Percentiles rank a stretch among this genome's conserved stretches.
Evolutionary conservation across 1,140 invertebrate species (phyloP).

Genomic region (Drosophila sp.): DNA sequence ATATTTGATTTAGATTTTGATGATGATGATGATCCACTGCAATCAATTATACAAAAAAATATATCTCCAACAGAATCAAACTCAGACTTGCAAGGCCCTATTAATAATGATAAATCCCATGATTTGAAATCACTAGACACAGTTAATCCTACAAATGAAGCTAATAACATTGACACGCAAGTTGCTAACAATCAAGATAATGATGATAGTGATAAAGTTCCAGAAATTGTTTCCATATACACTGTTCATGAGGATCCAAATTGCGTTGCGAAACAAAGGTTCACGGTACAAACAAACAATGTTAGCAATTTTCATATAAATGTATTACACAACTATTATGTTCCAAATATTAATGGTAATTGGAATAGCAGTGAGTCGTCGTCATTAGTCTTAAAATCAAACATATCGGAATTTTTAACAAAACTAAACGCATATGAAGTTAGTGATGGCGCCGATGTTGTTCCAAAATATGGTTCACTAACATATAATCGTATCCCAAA

Average conservation of each 20-base stretch:
- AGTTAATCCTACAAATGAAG: neutral
- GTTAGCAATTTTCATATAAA: constrained; percentile 78
- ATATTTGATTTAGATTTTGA: constrained; percentile 80
- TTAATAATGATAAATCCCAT: neutral
- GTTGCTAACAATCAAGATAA: constrained; percentile 6
- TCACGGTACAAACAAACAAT: constrained; percentile 68
- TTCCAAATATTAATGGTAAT: constrained; percentile 88
- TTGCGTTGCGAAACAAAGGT: constrained; percentile 75
- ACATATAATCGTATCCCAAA: constrained; percentile 71
- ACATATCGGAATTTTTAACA: constrained; percentile 16
- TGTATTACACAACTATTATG: constrained; percentile 81
- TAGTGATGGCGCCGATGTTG: constrained; percentile 71
- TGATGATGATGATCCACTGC: constrained; percentile 73
- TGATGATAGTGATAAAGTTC: constrained; percentile 9
- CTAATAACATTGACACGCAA: neutral
- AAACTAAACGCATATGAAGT: constrained; percentile 49
- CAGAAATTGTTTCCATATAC: constrained; percentile 24
- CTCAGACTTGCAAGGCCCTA: neutral
- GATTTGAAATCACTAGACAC: neutral
- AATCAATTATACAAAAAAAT: constrained; percentile 58
- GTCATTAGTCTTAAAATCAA: constrained; percentile 11
- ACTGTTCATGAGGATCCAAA: constrained; percentile 75
- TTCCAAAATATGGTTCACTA: constrained; percentile 73
- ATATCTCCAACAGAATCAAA: constrained; percentile 10
- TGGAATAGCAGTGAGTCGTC: constrained; percentile 81